A percentile compares a stretch with the other conserved stretches of the same genome.
These are phyloP conservation scores for Petrolisthes cinctipes DNA, from an alignment of 2,888 invertebrate genomes.

Conservation along the genomic window DNA sequence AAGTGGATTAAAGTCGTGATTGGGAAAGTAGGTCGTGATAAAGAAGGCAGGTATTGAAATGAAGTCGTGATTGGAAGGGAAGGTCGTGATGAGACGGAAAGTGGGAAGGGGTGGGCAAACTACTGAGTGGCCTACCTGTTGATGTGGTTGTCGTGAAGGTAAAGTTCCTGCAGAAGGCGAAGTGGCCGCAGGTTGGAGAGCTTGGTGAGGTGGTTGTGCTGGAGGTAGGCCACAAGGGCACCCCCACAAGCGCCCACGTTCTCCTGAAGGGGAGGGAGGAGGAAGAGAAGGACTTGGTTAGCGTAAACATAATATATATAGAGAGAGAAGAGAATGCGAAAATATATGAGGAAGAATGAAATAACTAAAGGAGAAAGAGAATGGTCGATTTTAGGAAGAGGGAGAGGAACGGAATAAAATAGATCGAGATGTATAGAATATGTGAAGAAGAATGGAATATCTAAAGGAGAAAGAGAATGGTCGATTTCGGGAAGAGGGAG, in stretches of 20 bases:
- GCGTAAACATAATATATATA: too few relatives aligned
- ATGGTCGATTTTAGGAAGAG: neutral
- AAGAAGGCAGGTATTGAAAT: neutral
- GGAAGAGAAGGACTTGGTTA: neutral
- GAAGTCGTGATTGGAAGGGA: neutral
- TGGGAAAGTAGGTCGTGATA: neutral
- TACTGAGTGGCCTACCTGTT: slow-evolving; percentile 35
- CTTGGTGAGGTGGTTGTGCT: slow-evolving; percentile 56
- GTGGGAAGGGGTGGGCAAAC: neutral
- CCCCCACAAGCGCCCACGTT: slow-evolving; percentile 37
- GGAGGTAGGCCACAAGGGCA: slow-evolving; percentile 50
- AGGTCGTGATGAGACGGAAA: neutral
- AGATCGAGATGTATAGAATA: neutral
- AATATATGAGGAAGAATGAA: neutral
- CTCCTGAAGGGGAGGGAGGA: slow-evolving; percentile 30
- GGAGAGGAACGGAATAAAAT: neutral
- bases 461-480: neutral
- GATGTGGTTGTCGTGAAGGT: slow-evolving; percentile 60
- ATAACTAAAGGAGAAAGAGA: neutral
- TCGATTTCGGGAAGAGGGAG: neutral
- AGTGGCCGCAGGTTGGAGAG: slow-evolving; percentile 44
- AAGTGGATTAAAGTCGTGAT: neutral
- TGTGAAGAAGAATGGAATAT: neutral
- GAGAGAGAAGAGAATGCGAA: neutral
- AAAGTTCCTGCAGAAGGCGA: slow-evolving; percentile 51